Conservation (phyloP, 2,113 vertebrate genomes). For the Engraulis encrasicolus region DNA sequence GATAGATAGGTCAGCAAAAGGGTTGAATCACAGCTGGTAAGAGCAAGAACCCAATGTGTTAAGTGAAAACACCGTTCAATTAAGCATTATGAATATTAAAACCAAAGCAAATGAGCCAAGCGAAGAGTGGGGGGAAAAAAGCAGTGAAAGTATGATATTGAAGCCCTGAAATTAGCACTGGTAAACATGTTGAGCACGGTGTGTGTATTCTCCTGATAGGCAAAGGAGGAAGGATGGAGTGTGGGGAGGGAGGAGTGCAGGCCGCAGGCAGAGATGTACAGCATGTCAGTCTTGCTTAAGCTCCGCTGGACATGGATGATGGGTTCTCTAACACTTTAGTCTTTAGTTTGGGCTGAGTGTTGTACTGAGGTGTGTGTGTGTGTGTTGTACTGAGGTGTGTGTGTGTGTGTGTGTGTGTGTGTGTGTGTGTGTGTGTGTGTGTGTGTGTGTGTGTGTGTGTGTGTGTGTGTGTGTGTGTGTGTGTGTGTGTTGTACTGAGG, state of each 20-base stretch:
- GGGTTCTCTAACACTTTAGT: conserved; percentile 42
- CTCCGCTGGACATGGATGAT: neutral
- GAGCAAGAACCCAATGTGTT: neutral
- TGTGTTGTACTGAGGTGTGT: neutral
- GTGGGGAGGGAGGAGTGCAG: conserved; percentile 70
- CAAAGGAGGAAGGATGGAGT: conserved; percentile 42
- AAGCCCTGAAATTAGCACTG: neutral
- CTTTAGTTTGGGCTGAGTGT: conserved; percentile 14
- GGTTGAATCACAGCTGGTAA: neutral
- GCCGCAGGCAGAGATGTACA: conserved; percentile 62
- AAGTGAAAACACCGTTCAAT: conserved; percentile 8
- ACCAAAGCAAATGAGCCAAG: neutral
- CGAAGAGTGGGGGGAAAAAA: neutral
- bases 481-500: no score
- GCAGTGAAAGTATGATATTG: neutral
- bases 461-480: no score
- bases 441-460: no score
- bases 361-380: neutral
- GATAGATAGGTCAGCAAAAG: conserved; percentile 25
- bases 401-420: neutral
- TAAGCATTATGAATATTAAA: conserved; percentile 2
- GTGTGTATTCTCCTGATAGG: neutral
- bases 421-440: no score
- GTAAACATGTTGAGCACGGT: neutral
- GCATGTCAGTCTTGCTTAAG: conserved; percentile 17